Percentiles rank a stretch among this genome's conserved stretches.
phyloP scores from a whole-genome alignment of 53 echinoderm and acorn worm species.

The Stichopus horrens region DNA sequence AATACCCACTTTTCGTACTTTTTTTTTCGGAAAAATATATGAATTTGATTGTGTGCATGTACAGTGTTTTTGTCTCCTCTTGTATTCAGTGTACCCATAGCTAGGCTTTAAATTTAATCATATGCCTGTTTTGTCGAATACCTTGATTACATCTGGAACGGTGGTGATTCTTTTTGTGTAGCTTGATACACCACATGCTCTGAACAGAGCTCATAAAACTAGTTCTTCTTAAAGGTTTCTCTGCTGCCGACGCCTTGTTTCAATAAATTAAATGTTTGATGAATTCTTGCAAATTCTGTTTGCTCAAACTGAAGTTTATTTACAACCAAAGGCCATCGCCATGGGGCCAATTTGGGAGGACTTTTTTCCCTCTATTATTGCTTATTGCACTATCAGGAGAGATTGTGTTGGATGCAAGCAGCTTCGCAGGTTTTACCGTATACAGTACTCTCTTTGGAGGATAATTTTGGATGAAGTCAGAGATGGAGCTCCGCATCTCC shows the following conservation, averaged over 20 bases:
- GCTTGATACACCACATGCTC: no score
- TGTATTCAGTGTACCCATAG: no score
- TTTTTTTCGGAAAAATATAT: no score
- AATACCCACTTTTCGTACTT: no score
- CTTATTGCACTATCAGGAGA: neutral
- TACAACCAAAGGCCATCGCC: neutral
- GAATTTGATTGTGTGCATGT: no score
- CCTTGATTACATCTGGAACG: no score
- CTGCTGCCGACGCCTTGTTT: neutral
- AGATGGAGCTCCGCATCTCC: no score
- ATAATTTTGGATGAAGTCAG: no score
- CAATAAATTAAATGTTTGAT: neutral
- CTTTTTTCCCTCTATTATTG: neutral
- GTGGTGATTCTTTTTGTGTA: no score
- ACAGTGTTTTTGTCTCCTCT: no score
- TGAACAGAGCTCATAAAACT: neutral
- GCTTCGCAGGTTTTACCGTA: neutral
- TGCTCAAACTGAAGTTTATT: neutral
- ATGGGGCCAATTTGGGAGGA: neutral
- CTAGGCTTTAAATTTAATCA: no score
- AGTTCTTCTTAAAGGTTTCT: neutral
- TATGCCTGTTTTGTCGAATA: no score
- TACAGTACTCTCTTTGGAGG: neutral
- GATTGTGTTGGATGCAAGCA: neutral
- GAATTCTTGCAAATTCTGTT: neutral